phyloP scores from a whole-genome alignment of 1,140 invertebrate species.

The Cardiocondyla obscurior region DNA sequence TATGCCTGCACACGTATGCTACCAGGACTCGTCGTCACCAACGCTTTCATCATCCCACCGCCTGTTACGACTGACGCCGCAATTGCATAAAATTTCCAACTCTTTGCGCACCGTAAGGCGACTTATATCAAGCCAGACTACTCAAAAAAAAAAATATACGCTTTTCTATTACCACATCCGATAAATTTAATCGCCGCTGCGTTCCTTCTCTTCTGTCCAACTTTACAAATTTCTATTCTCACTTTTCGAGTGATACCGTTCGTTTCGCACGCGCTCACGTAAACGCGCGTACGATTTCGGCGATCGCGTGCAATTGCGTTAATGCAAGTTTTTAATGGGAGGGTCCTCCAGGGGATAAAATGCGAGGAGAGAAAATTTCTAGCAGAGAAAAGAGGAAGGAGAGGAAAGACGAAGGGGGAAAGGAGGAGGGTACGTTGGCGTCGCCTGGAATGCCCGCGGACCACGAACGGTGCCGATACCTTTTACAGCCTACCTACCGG shows the following conservation, averaged over 20 bases:
- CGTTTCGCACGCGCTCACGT: background rate
- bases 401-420: conserved; percentile 67
- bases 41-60: background rate
- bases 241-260: background rate
- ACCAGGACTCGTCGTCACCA: background rate
- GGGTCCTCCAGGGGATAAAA: conserved; percentile 57
- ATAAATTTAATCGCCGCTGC: background rate
- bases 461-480: conserved; percentile 79
- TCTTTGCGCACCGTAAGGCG: background rate
- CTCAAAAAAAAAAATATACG: too few species aligned
- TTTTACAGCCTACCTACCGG: conserved; percentile 80
- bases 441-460: conserved; percentile 80
- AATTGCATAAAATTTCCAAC: background rate
- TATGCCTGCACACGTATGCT: background rate
- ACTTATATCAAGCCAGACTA: background rate
- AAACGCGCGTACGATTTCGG: conserved; percentile 46
- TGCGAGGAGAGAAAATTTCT: conserved; percentile 47
- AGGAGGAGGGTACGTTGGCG: conserved; percentile 78
- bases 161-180: background rate
- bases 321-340: conserved; percentile 65
- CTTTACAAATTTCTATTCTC: background rate
- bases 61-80: background rate
- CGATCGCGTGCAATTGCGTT: conserved; percentile 73
- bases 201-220: background rate
- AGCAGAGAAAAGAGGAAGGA: too few species aligned